These are phyloP conservation scores for Amphiprion clarkii DNA, from an alignment of 2,797 vertebrate genomes.

Conservation along the genomic window DNA sequence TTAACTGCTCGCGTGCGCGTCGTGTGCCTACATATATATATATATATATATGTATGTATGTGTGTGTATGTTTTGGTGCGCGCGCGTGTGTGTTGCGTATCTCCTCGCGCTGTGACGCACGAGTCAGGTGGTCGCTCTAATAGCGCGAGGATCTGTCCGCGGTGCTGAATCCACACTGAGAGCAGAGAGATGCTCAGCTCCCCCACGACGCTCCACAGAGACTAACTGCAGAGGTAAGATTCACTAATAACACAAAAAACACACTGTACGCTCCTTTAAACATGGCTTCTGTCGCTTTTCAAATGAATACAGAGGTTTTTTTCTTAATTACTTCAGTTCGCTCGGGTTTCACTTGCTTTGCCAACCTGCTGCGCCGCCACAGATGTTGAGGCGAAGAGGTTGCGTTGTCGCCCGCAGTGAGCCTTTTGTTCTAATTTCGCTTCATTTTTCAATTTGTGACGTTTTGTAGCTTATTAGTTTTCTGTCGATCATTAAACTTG, in stretches of 20 bases:
- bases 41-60: conserved; percentile 8
- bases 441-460: background rate
- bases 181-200: conserved; percentile 71
- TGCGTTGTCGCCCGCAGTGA: conserved; percentile 18
- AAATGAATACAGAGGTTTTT: too few species aligned
- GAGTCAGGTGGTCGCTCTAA: conserved; percentile 79
- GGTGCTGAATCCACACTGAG: conserved; percentile 87
- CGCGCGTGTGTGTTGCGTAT: conserved; percentile 61
- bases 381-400: conserved; percentile 40
- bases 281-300: rapidly evolving
- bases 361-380: conserved; percentile 74
- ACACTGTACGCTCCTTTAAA: background rate
- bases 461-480: background rate
- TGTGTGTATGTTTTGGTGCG: conserved; percentile 16
- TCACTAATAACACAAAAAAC: background rate
- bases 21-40: conserved; percentile 14
- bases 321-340: background rate
- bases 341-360: background rate
- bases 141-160: conserved; percentile 90
- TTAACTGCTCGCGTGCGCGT: conserved; percentile 16
- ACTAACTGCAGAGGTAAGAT: conserved; percentile 78
- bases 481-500: background rate
- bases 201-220: conserved; percentile 32
- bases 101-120: conserved; percentile 77
- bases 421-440: conserved; percentile 57